phyloP scores from a whole-genome alignment of 2,113 vertebrate genomes.

The Ptychochromis oligacanthus region DNA sequence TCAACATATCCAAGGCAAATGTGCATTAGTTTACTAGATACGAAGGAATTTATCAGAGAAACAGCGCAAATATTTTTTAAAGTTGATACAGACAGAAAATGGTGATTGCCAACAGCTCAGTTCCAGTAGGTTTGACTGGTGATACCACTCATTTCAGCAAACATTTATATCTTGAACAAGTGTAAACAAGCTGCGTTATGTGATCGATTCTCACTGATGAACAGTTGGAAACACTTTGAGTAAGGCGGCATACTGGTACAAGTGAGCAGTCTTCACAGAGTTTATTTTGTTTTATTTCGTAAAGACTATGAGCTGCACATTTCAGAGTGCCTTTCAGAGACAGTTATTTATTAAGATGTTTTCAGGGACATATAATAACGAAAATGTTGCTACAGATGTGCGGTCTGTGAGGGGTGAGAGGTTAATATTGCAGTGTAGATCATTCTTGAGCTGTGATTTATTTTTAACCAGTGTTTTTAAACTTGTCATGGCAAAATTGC shows the following conservation, averaged over 20 bases:
- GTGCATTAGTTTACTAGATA: constrained; percentile 23
- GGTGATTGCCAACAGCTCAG: not conserved
- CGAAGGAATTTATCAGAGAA: constrained; percentile 27
- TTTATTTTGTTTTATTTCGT: constrained; percentile 33
- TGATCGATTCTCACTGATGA: constrained; percentile 9
- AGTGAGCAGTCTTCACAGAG: constrained; percentile 22
- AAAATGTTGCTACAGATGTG: constrained; percentile 62
- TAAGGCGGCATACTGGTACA: constrained; percentile 6
- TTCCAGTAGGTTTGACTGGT: not conserved
- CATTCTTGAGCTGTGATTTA: constrained; percentile 62
- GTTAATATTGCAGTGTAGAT: constrained; percentile 22
- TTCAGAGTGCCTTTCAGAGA: constrained; percentile 77
- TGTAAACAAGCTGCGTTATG: not conserved
- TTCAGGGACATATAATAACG: constrained; percentile 75
- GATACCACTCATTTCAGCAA: not conserved
- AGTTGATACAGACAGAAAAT: not conserved
- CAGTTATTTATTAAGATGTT: constrained; percentile 75
- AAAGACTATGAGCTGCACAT: constrained; percentile 71
- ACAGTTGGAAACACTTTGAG: not conserved
- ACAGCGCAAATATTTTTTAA: not conserved
- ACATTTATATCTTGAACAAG: constrained; percentile 10
- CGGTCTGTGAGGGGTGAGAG: constrained; percentile 20
- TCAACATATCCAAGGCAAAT: constrained; percentile 14
- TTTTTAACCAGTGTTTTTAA: constrained; percentile 59
- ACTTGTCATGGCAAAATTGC: constrained; percentile 25